Evolutionary conservation across 1,140 invertebrate genomes (phyloP).

Genomic region (Thaumetopoea pityocampa): DNA sequence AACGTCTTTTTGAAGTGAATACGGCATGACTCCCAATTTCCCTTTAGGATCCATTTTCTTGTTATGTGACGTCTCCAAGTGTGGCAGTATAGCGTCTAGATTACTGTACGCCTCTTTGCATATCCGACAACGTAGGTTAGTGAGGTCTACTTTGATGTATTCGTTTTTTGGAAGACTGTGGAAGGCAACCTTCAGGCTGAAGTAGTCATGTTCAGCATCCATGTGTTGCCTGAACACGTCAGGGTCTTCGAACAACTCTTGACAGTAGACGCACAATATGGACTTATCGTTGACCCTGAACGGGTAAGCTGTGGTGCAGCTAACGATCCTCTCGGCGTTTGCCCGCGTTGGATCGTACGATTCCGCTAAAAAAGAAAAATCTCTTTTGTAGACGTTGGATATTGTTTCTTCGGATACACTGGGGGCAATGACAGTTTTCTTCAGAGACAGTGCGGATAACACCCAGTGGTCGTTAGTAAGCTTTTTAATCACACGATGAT

Average conservation of each 20-base stretch:
- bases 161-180: constrained; percentile 54
- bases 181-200: constrained; percentile 52
- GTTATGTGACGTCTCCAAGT: constrained; percentile 35
- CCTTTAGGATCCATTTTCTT: constrained; percentile 33
- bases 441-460: too few species aligned
- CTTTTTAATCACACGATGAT: too few species aligned
- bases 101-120: constrained; percentile 30
- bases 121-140: constrained; percentile 43
- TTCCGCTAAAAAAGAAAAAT: constrained; percentile 63
- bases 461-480: too few species aligned
- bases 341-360: constrained; percentile 47
- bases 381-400: constrained; percentile 14
- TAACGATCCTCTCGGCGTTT: constrained; percentile 55
- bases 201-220: constrained; percentile 48
- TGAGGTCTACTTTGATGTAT: constrained; percentile 57
- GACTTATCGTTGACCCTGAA: constrained; percentile 63
- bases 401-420: too few species aligned
- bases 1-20: constrained; percentile 35
- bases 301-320: constrained; percentile 55
- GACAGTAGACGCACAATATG: constrained; percentile 66
- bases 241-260: constrained; percentile 56
- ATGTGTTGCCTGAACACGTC: constrained; percentile 49
- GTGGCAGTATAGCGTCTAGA: constrained; percentile 34
- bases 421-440: too few species aligned
- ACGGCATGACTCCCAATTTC: constrained; percentile 58